Evolutionary conservation across 1,140 invertebrate species (phyloP).

Genomic region (Lineus longissimus): DNA sequence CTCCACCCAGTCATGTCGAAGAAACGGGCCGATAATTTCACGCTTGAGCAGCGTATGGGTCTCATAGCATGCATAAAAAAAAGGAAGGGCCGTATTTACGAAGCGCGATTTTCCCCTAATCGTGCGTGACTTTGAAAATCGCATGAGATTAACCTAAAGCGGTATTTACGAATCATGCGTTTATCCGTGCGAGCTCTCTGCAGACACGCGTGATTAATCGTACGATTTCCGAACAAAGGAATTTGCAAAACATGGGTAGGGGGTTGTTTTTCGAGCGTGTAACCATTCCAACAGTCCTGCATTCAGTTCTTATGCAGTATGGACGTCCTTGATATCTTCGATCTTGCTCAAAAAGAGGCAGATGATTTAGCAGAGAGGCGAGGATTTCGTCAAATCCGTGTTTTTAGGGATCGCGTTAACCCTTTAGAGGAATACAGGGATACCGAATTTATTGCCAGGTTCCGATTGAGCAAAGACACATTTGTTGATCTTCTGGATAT

Average conservation of each 20-base stretch:
- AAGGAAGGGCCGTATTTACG: too few species aligned
- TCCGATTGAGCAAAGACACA: not conserved
- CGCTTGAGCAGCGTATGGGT: too few species aligned
- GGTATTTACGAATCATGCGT: too few species aligned
- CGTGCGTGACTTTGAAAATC: too few species aligned
- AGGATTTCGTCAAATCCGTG: not conserved
- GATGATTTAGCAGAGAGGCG: not conserved
- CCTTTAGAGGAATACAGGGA: constrained; percentile 1
- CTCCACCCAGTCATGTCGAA: too few species aligned
- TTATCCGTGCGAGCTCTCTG: too few species aligned
- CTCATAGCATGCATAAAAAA: too few species aligned
- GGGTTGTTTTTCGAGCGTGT: not conserved
- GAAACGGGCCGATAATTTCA: too few species aligned
- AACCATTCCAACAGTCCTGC: not conserved
- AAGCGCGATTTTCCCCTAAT: too few species aligned
- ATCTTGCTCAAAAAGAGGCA: not conserved
- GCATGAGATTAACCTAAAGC: too few species aligned
- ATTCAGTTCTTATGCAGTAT: not conserved
- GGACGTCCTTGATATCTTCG: constrained; percentile 1
- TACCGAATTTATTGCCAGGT: not conserved
- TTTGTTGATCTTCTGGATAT: not conserved
- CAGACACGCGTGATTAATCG: too few species aligned
- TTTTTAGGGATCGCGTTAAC: constrained; percentile 2
- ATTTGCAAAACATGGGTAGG: constrained; percentile 1
- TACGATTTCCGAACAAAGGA: not conserved